Base-by-base conservation (phyloP, 2,113 vertebrate species). In the Macrotis lagotis region DNA sequence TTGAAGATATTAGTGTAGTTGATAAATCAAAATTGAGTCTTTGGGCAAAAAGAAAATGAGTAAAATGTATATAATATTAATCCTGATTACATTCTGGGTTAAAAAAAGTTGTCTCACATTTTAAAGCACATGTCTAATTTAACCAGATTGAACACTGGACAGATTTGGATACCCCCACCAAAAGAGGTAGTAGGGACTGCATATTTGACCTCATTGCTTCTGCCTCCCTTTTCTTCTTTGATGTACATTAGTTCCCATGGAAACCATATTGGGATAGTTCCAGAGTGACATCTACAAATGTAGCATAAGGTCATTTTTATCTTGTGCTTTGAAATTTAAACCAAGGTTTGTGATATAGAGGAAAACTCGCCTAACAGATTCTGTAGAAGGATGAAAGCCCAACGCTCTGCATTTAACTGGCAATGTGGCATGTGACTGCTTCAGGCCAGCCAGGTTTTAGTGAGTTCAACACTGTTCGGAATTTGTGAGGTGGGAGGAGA, bases 191-290 rank as follows among this genome's bases (percentile, higher is more conserved):
- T 74, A 91, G 37, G 2, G 25, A 94, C 90, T 95, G 26, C 96
- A 96, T 94, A 96, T 94, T 91, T 95, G 96, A 91, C 92, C 93
- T 95, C 92, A 52, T 7, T 50, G 55, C 47, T 50, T 90, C 25
- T 94, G 48, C 96, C 51, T 95, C 74, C 95, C 26, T 88, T 88
- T 94, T 50, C 91, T 93, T 37, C 47, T 97, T 97, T 95, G 95
- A 97, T 97, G 94, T 98, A 97, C 92, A 94, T 97, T 97, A 96
- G 97, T 97, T 97, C 96, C 97, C 97, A 97, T 97, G 97, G 97
- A 96, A 97, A 98, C 97, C 96, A 92, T 52, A 53, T 19, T 94
- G 95, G 92, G 53, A 91, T 96, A 66, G 90, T 51, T 97, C 93
- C 89, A 96, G 95, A 97, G 48, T 94, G 92, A 96, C 95, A 97